Conservation (phyloP, 1,140 invertebrate species). For the Zaprionus nigranus region DNA sequence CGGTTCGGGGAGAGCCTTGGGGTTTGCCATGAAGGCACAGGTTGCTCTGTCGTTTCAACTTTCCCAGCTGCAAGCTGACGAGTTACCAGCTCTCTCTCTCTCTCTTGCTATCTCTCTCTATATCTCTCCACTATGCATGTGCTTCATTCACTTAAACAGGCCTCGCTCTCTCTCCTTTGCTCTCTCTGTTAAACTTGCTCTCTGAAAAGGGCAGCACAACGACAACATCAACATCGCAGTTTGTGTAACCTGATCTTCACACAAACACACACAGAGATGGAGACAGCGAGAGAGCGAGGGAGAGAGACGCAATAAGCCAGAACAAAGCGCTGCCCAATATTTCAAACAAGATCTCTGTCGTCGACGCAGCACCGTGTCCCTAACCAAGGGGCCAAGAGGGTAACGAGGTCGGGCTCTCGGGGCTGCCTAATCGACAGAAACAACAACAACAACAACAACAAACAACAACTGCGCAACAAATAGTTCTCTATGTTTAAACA, state of each 20-base stretch:
- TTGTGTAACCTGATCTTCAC: constrained; percentile 72
- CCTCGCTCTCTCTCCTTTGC: neutral
- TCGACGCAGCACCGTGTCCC: constrained; percentile 9
- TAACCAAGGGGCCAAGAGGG: neutral
- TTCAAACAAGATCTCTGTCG: constrained; percentile 66
- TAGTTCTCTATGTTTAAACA: constrained; percentile 10
- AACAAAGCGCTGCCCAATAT: constrained; percentile 71
- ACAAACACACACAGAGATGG: constrained; percentile 11
- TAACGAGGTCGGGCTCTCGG: neutral
- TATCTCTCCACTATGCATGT: neutral
- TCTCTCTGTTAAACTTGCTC: too few relatives aligned
- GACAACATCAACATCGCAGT: constrained; percentile 25
- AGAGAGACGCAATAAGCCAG: constrained; percentile 46
- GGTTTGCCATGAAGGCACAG: neutral
- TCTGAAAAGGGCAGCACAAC: constrained; percentile 7
- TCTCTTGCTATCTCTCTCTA: neutral
- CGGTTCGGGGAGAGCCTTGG: neutral
- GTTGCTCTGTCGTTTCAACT: constrained; percentile 14
- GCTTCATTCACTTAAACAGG: neutral
- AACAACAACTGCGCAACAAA: constrained; percentile 61
- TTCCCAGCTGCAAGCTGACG: constrained; percentile 41
- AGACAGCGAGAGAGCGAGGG: constrained; percentile 14
- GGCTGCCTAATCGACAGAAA: constrained; percentile 57
- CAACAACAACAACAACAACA: constrained; percentile 2
- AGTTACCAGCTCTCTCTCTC: constrained; percentile 19